Base-by-base conservation (phyloP, 2,797 vertebrate species). In the Coccyzus lansbergi region DNA sequence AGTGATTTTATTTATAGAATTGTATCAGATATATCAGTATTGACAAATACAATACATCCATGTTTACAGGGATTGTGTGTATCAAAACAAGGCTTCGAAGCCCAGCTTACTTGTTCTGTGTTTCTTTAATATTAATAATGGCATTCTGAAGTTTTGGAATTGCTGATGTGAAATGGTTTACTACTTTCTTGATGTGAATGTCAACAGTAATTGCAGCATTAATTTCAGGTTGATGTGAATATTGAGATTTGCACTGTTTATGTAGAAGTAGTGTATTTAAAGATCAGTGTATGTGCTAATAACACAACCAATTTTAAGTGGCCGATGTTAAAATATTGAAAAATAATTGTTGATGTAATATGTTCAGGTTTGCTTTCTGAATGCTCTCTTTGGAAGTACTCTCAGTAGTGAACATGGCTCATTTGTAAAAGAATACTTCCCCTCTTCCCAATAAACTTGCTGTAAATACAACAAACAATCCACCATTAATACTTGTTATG, bases 201-300 rank as follows among this genome's bases (percentile, higher is more conserved):
- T 97, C 95, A 95, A 96, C 92, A 93, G 88, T 97, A 93, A 96
- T 92, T 97, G 88, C 94, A 98, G 95, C 97, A 97, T 97, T 98
- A 96, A 96, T 97, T 97, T 97, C 92, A 97, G 88, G 74, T 91
- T 95, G 94, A 97, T 97, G 97, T 93, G 95, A 97, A 97, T 97
- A 96, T 97, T 97, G 93, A 97, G 86, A 92, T 94, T 95, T 97
- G 97, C 96, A 96, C 94, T 98, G 95, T 97, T 85, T 97, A 93
- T 96, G 97, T 97, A 97, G 96, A 94, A 93, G 85, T 95, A 96
- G 91, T 88, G 49, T 98, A 97, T 98, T 98, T 98, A 97, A 97
- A 95, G 79, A 96, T 95, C 93, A 95, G 59, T 98, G 83, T 98
- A 94, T 92, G 96, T 97, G 96, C 95, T 96, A 97, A 96, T 93